A percentile compares a stretch with the other conserved stretches of the same genome.
Conservation (phyloP, 1,140 invertebrate genomes). For the Bradynema listronoti region DNA sequence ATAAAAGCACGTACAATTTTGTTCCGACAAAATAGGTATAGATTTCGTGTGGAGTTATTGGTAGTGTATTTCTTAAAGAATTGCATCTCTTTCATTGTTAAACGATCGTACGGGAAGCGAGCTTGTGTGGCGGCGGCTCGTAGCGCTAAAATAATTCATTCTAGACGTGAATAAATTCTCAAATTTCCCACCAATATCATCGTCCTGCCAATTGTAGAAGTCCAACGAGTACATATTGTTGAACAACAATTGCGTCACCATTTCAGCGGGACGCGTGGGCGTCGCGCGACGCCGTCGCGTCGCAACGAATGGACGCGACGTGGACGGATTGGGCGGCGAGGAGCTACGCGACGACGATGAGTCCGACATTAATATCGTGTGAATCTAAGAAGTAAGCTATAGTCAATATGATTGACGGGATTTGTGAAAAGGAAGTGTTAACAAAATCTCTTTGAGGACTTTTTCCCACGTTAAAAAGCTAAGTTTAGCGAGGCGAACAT, state of each 20-base stretch:
- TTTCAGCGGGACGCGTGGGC: too few species aligned
- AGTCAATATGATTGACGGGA: too few species aligned
- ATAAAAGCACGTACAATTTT: slow-evolving; percentile 52
- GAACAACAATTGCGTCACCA: background rate
- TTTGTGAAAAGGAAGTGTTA: too few species aligned
- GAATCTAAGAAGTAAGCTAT: too few species aligned
- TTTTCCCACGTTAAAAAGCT: too few species aligned
- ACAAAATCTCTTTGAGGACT: too few species aligned
- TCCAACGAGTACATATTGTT: slow-evolving; percentile 6
- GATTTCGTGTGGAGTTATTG: slow-evolving; percentile 14
- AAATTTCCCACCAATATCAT: slow-evolving; percentile 14
- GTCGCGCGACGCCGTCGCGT: background rate
- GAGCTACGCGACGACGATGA: slow-evolving; percentile 1
- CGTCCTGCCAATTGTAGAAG: slow-evolving; percentile 17
- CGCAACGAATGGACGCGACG: background rate
- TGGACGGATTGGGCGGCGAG: slow-evolving; percentile 2
- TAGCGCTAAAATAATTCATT: slow-evolving; percentile 22
- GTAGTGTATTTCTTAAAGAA: slow-evolving; percentile 31
- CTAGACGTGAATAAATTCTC: background rate
- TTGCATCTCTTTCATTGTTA: slow-evolving; percentile 57
- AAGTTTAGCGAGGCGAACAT: too few species aligned
- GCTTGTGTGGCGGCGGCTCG: slow-evolving; percentile 37
- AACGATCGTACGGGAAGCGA: slow-evolving; percentile 36
- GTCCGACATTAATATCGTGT: background rate
- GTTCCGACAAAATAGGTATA: slow-evolving; percentile 57